Percentiles rank a stretch among this genome's conserved stretches.
Conservation (phyloP, 1,140 invertebrate genomes). For the Plodia interpunctella region DNA sequence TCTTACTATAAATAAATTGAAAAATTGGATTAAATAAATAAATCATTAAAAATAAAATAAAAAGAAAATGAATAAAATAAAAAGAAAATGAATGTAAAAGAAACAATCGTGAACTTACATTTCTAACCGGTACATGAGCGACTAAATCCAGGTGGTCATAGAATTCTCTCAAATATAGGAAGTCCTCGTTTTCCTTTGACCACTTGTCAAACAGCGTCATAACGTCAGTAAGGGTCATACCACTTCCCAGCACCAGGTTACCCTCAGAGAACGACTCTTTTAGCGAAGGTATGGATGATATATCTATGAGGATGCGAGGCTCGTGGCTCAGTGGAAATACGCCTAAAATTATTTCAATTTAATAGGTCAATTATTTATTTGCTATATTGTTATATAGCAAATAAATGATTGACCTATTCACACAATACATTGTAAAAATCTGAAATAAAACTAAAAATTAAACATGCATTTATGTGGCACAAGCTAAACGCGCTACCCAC, state of each 20-base stretch:
- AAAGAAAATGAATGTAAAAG: no score
- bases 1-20: no score
- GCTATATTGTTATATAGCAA: no score
- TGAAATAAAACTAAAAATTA: no score
- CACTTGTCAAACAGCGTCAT: slow-evolving; percentile 80
- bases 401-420: background rate
- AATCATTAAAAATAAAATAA: no score
- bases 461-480: no score
- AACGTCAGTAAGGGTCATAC: slow-evolving; percentile 80
- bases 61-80: no score
- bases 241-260: slow-evolving; percentile 80
- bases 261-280: slow-evolving; percentile 73
- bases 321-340: slow-evolving; percentile 39
- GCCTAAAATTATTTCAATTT: slow-evolving; percentile 26
- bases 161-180: slow-evolving; percentile 70
- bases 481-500: no score
- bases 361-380: no score
- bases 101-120: slow-evolving; percentile 78
- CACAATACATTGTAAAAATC: no score
- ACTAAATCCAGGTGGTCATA: slow-evolving; percentile 81
- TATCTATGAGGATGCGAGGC: slow-evolving; percentile 47
- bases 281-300: slow-evolving; percentile 80
- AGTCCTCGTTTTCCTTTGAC: slow-evolving; percentile 66
- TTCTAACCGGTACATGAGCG: slow-evolving; percentile 84
- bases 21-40: no score